Percentiles rank a stretch among this genome's conserved stretches.
Evolutionary conservation across 2,888 invertebrate species (phyloP).

Genomic region (Bugulina stolonifera): DNA sequence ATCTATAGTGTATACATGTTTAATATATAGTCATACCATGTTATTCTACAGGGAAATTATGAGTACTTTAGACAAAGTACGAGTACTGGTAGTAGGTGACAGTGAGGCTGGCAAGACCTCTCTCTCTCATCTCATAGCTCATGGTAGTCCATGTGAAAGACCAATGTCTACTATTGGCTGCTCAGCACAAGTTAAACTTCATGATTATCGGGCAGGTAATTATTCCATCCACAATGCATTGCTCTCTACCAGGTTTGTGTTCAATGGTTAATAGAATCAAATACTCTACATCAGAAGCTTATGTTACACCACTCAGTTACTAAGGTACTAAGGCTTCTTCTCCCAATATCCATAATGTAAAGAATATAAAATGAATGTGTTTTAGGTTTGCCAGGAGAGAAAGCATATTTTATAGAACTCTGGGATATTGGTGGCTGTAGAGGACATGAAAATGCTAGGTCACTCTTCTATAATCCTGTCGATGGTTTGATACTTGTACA

Average conservation of each 20-base stretch:
- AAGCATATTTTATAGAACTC: conserved; percentile 84
- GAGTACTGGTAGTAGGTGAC: conserved; percentile 25
- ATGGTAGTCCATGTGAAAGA: conserved; percentile 74
- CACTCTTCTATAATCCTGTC: conserved; percentile 86
- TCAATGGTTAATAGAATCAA: too few relatives aligned
- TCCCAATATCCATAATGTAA: too few relatives aligned
- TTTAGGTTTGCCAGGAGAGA: conserved; percentile 76
- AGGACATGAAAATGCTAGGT: conserved; percentile 83
- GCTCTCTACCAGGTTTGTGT: too few relatives aligned
- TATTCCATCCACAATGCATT: not conserved
- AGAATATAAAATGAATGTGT: too few relatives aligned
- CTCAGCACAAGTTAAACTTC: conserved; percentile 79
- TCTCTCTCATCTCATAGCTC: conserved; percentile 81
- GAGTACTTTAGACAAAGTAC: conserved; percentile 24
- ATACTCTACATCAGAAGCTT: too few relatives aligned
- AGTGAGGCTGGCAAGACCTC: conserved; percentile 92
- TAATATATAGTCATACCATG: too few relatives aligned
- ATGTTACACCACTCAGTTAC: too few relatives aligned
- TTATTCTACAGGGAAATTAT: too few relatives aligned
- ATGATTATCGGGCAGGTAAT: conserved; percentile 24
- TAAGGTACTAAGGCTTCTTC: too few relatives aligned
- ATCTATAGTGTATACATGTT: not conserved
- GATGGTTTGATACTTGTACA: conserved; percentile 94
- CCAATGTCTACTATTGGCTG: conserved; percentile 96
- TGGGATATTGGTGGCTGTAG: conserved; percentile 97